Base-by-base conservation (phyloP, 2,113 vertebrate genomes). In the Trogon surrucura region DNA sequence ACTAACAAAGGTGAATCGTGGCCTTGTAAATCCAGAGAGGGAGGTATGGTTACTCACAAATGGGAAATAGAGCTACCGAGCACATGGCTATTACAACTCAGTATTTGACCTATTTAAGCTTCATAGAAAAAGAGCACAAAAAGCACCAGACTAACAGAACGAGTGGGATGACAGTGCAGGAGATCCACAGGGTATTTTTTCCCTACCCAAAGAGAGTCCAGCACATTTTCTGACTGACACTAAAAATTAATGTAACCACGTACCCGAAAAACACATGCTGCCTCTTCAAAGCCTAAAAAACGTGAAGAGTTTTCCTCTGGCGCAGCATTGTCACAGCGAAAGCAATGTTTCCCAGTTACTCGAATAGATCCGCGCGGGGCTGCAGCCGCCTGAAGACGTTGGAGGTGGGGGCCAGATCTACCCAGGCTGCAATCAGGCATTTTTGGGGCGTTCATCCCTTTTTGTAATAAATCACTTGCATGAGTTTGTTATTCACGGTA, bases 291-390 rank as follows among this genome's bases (percentile, higher is more conserved):
- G 53, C 29, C 61, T 16, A 6, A 79, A 36, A 41, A 50, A 9
- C 2, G 8, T 6, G 4, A n/a, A 30, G 45, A 27, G 8, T 30
- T 88, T 51, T 50, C 34, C 64, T n/a, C 53, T 48, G 38, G 56
- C 32, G 32, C 8, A 30, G 5, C 6, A 50, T 10, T 13, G 32
- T 6, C 11, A 7, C n/a, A 30, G 27, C 13, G 38, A 47, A 36
- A 64, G 19, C 29, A 26, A 11, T 6, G 17, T 53, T 7, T 75
- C 10, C 29, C 29, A 10, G 10, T 20, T 54, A 20, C 7, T 38
- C 10, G 1, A 16, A 27, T 0, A 16, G 25, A 13, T 10, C 36
- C 25, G n/a, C 1, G 4, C 29, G 44, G 73, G 50, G 26, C n/a
- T 18, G 15, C 26, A 4, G 10, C 61, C 62, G 10, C 1, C 36